Percentiles rank a stretch among this genome's conserved stretches.
Conservation (phyloP, 2,888 invertebrate species). For the Tuberolachnus salignus region DNA sequence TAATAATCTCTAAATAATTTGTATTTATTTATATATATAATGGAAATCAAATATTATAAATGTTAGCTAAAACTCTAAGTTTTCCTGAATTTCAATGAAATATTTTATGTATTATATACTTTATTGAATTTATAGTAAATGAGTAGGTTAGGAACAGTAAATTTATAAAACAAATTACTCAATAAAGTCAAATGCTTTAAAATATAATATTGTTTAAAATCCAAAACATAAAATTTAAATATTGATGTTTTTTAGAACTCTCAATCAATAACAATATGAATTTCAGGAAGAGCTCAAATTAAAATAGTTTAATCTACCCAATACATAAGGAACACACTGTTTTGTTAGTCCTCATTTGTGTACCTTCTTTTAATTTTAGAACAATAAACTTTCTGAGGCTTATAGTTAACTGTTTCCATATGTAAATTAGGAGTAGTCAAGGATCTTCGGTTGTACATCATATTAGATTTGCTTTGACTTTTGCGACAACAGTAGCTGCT, state of each 20-base stretch:
- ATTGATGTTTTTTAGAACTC: not conserved
- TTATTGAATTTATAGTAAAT: not conserved
- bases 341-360: constrained; percentile 39
- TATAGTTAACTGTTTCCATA: constrained; percentile 44
- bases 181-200: not conserved
- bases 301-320: constrained; percentile 30
- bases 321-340: constrained; percentile 30
- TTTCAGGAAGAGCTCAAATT: constrained; percentile 34
- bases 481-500: constrained; percentile 55
- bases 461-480: constrained; percentile 50
- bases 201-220: not conserved
- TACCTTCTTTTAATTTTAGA: constrained; percentile 54
- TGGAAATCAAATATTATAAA: not conserved
- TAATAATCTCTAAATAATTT: not conserved
- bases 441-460: constrained; percentile 53
- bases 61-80: constrained; percentile 14
- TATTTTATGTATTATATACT: not conserved
- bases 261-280: not conserved
- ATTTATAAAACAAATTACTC: not conserved
- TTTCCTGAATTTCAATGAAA: constrained; percentile 45
- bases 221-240: too few species aligned
- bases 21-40: not conserved
- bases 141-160: too few species aligned
- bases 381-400: constrained; percentile 51
- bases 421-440: constrained; percentile 54